Evolutionary conservation across 2,888 invertebrate species (phyloP), one percentile per base, ranked within the genome.

Genomic region (Cylloceria caligata): DNA sequence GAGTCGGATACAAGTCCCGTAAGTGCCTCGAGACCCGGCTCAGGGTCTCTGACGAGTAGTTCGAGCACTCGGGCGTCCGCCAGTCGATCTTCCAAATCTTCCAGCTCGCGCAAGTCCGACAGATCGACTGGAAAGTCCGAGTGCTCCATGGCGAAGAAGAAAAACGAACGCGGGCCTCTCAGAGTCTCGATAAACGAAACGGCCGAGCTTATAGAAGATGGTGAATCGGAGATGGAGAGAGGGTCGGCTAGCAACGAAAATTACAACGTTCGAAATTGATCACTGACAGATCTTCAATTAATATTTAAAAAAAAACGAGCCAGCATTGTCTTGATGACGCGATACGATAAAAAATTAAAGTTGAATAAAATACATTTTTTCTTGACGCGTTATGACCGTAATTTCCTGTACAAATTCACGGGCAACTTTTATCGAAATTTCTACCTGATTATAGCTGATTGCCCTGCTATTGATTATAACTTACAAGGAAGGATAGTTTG

Each of bases 131-230:
- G 34, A 3, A 89, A 91, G 77, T 89, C 87, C 55, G 87, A 84
- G 30, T 84, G 81, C 39, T 87, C 87, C 7, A 89, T 49, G 34
- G 34, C 42, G 16, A 93, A 92, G 81, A 92, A 91, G 42, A 93
- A 88, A 77, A 80, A 57, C n/a, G 90, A 92, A 60, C 88, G 91
- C 1, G 89, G 92, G 1, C 88, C 91, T 1, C 86, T 93, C 7
- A 91, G 92, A 52, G 93, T 93, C 55, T 93, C 93, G 65, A 94
- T 93, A 80, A 94, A 94, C 79, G 93, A 94, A 81, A 93, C 91
- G 1, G 93, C 93, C 5, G 89, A 93, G 76, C 84, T 93, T 6
- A 93, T 93, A 76, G 93, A 93, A 67, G 90, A 93, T 73, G 67
- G 78, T 11, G 79, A 80, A 3, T 36, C 89, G 39, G 84, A 85